These are phyloP conservation scores for Alauda arvensis DNA, from an alignment of 2,797 vertebrate genomes.

Conservation along the genomic window DNA sequence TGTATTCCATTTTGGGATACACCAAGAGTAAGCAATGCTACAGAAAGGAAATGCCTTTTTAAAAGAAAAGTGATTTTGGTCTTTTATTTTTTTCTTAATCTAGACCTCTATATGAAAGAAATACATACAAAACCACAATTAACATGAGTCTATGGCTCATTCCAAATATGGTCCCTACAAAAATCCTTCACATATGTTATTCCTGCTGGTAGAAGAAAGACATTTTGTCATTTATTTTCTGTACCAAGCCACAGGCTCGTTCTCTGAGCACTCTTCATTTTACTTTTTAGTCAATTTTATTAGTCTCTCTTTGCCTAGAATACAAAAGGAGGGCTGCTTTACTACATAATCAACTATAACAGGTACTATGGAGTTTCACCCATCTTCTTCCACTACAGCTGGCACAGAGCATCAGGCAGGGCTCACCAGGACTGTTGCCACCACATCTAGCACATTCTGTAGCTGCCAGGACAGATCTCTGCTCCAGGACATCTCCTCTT, in stretches of 20 bases:
- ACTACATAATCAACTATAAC: neutral
- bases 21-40: neutral
- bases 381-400: neutral
- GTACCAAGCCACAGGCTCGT: neutral
- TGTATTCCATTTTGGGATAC: neutral
- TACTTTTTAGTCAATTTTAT: neutral
- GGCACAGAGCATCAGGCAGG: neutral
- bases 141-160: neutral
- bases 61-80: neutral
- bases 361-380: neutral
- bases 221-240: neutral
- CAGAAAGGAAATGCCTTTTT: neutral
- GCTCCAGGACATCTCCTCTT: neutral
- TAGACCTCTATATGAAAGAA: neutral
- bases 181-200: neutral
- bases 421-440: neutral
- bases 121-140: neutral
- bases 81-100: neutral
- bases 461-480: neutral
- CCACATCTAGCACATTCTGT: neutral
- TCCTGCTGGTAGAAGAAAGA: neutral
- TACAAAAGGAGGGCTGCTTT: neutral
- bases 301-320: neutral
- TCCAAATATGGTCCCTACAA: neutral
- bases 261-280: neutral